phyloP scores from a whole-genome alignment of 2,113 vertebrate genomes.

The Athene noctua region DNA sequence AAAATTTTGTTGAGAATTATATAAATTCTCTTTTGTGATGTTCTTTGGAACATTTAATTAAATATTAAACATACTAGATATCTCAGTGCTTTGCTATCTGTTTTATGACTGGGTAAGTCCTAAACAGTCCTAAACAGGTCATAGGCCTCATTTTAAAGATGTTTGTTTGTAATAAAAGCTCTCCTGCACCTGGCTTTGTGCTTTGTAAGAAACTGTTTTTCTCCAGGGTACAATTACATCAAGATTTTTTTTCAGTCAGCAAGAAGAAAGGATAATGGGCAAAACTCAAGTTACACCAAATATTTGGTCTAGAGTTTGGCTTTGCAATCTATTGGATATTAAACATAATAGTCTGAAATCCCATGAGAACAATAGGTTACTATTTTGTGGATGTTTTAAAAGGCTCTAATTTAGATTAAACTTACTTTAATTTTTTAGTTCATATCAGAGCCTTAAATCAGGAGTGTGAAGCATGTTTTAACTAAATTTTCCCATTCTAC shows the following conservation, averaged over 20 bases:
- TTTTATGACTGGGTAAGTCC: conserved; percentile 8
- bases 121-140: conserved; percentile 29
- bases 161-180: conserved; percentile 67
- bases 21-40: neutral
- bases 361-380: conserved; percentile 62
- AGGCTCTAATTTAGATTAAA: conserved; percentile 65
- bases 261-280: conserved; percentile 68
- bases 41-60: neutral
- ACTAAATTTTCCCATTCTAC: conserved; percentile 27
- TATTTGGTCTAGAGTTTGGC: conserved; percentile 75
- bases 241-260: conserved; percentile 41
- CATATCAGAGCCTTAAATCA: conserved; percentile 32
- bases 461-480: conserved; percentile 24
- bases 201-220: conserved; percentile 69
- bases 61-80: neutral
- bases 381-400: conserved; percentile 67
- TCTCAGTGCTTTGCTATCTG: neutral
- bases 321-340: conserved; percentile 71
- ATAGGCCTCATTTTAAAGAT: conserved; percentile 39
- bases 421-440: conserved; percentile 67
- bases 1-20: neutral
- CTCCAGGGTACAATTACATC: conserved; percentile 70
- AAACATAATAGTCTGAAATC: conserved; percentile 66
- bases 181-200: conserved; percentile 68
- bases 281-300: conserved; percentile 78